phyloP scores from a whole-genome alignment of 1,140 invertebrate species.

The Phocides pigmalion region DNA sequence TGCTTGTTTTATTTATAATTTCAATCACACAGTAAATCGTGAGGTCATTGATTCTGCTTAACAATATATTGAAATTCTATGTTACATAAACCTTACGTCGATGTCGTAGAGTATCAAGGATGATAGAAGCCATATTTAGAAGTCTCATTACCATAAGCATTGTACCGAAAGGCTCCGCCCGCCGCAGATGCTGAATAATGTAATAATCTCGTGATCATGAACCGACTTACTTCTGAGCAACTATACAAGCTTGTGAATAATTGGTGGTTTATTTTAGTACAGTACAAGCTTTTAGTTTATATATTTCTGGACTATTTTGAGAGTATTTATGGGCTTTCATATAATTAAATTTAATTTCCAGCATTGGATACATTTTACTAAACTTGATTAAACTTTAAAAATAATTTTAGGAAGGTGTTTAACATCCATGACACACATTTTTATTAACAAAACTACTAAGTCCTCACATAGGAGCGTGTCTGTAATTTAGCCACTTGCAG shows the following conservation, averaged over 20 bases:
- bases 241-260: neutral
- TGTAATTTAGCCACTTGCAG: no score
- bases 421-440: no score
- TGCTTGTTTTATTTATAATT: no score
- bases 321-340: no score
- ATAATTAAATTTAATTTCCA: no score
- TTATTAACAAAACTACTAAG: no score
- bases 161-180: neutral
- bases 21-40: neutral
- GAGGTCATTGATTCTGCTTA: neutral
- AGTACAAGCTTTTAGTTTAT: no score
- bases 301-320: no score
- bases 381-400: no score
- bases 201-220: neutral
- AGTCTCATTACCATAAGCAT: slow-evolving; percentile 1
- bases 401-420: no score
- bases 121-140: neutral
- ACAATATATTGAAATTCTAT: neutral
- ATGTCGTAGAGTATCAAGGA: neutral
- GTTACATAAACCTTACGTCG: neutral
- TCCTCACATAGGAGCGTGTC: no score
- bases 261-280: neutral
- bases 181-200: slow-evolving; percentile 2
- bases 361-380: no score
- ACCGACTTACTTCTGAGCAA: neutral